Conservation (phyloP, 2,113 vertebrate genomes). For the Axis porcinus region DNA sequence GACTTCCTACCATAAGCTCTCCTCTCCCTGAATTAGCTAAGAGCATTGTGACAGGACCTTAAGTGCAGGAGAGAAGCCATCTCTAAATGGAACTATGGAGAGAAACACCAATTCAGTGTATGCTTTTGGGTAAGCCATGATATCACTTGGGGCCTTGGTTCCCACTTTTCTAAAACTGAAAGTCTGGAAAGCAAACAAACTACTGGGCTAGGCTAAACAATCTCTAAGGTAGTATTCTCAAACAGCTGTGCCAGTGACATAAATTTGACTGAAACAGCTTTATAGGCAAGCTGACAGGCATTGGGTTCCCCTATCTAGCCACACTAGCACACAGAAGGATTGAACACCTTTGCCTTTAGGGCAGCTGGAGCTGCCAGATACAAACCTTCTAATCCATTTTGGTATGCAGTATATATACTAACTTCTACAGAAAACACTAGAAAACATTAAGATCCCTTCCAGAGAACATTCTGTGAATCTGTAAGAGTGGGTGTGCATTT, state of each 20-base stretch:
- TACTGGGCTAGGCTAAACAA: not conserved
- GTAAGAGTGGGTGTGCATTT: not conserved
- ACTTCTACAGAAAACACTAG: not conserved
- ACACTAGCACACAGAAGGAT: not conserved
- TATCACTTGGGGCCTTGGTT: not conserved
- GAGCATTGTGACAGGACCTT: not conserved
- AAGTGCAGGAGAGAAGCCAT: not conserved
- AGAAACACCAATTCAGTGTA: not conserved
- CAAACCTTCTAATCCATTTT: not conserved
- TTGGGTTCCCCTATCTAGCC: not conserved
- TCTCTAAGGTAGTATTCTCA: not conserved
- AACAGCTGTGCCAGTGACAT: not conserved
- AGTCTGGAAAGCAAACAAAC: not conserved
- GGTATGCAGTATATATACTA: not conserved
- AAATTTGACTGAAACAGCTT: not conserved
- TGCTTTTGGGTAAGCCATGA: not conserved
- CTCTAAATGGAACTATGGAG: not conserved
- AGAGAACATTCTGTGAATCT: not conserved
- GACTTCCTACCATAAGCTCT: not conserved
- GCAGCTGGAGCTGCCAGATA: not conserved
- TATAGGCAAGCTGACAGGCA: not conserved
- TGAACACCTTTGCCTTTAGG: not conserved
- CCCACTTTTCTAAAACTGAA: not conserved
- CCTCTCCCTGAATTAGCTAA: not conserved
- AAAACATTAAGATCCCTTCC: not conserved